Evolutionary conservation across 2,113 vertebrate species (phyloP).

Genomic region (Perca schrenkii): DNA sequence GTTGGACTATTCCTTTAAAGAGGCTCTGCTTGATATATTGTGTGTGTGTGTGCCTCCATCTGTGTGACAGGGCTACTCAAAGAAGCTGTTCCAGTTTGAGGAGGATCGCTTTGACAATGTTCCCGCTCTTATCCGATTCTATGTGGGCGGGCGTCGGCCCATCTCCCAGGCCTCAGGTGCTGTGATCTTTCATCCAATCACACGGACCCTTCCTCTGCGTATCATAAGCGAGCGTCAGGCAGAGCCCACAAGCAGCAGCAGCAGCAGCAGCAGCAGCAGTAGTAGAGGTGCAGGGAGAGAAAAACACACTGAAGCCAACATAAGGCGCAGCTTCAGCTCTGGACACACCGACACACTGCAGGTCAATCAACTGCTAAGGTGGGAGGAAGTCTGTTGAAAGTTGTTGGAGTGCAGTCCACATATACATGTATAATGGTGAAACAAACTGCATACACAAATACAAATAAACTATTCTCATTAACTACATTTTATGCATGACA

Average conservation of each 20-base stretch:
- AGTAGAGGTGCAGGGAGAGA: slow-evolving; percentile 2
- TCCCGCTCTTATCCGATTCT: slow-evolving; percentile 87
- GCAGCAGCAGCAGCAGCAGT: neutral
- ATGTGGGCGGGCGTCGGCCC: slow-evolving; percentile 81
- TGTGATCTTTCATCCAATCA: slow-evolving; percentile 87
- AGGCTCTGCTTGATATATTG: neutral
- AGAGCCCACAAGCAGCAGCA: slow-evolving; percentile 12
- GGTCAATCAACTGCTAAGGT: slow-evolving; percentile 75
- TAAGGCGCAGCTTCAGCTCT: slow-evolving; percentile 82
- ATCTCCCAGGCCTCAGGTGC: slow-evolving; percentile 87
- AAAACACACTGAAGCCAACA: slow-evolving; percentile 49
- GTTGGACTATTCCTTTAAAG: slow-evolving; percentile 3
- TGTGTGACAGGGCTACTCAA: slow-evolving; percentile 82
- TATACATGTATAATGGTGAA: neutral
- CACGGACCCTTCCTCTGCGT: slow-evolving; percentile 82
- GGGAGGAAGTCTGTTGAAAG: neutral
- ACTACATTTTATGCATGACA: slow-evolving; percentile 33
- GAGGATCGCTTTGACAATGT: slow-evolving; percentile 90
- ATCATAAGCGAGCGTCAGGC: slow-evolving; percentile 79
- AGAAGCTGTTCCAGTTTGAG: slow-evolving; percentile 90
- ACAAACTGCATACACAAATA: neutral
- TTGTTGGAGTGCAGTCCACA: neutral
- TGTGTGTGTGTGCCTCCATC: slow-evolving; percentile 15
- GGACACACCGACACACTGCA: slow-evolving; percentile 50
- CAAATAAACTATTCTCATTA: neutral